phyloP scores from a whole-genome alignment of 2,888 invertebrate genomes.

The Eupithecia centaureata region DNA sequence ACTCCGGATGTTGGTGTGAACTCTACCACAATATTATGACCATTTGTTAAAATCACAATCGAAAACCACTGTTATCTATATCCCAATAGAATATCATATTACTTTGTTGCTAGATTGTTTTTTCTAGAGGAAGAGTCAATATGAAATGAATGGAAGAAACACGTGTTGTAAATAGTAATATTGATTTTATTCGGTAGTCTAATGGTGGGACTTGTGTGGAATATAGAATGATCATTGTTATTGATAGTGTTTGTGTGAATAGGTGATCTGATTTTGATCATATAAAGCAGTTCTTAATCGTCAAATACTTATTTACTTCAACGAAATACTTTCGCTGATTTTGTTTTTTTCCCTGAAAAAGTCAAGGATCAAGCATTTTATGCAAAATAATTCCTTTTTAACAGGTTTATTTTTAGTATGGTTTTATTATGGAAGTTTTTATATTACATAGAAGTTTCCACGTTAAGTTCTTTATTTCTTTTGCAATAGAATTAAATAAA shows the following conservation, averaged over 20 bases:
- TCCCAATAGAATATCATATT: background rate
- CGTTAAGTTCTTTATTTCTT: background rate
- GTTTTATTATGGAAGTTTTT: no score
- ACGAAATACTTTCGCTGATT: background rate
- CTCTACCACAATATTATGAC: conserved; percentile 44
- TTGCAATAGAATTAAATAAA: no score
- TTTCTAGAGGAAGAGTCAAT: conserved; percentile 13
- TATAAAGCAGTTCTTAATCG: background rate
- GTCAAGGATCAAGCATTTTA: background rate
- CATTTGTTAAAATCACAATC: conserved; percentile 12
- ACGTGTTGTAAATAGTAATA: conserved; percentile 29
- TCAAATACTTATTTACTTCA: background rate
- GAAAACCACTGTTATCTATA: background rate
- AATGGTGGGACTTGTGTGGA: conserved; percentile 7
- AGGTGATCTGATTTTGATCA: background rate
- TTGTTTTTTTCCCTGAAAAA: background rate
- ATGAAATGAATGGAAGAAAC: background rate
- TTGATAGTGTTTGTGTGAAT: background rate
- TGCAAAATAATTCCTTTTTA: background rate
- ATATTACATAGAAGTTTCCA: no score
- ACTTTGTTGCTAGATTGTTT: background rate
- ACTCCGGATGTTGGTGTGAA: conserved; percentile 53
- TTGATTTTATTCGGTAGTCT: conserved; percentile 13
- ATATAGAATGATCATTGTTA: conserved; percentile 14
- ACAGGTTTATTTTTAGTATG: background rate